Evolutionary conservation across 2,888 invertebrate species (phyloP).

Genomic region (Lepetodrilus schrolli): DNA sequence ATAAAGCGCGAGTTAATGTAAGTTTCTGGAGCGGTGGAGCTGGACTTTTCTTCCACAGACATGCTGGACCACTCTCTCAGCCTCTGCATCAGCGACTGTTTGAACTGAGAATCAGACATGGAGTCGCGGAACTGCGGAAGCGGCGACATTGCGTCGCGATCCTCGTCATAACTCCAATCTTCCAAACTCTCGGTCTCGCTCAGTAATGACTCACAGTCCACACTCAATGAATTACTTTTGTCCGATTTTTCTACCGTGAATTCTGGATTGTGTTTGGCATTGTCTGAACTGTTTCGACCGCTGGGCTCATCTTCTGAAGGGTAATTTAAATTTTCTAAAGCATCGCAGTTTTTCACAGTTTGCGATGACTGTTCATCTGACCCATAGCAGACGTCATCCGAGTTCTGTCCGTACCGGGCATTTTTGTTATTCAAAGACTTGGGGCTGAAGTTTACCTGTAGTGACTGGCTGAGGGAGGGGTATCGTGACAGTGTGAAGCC

Average conservation of each 20-base stretch:
- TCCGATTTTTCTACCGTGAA: slow-evolving; percentile 1
- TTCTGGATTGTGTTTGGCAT: neutral
- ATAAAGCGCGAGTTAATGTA: slow-evolving; percentile 37
- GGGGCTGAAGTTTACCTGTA: slow-evolving; percentile 66
- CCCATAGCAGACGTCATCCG: neutral
- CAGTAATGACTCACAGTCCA: slow-evolving; percentile 40
- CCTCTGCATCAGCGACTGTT: slow-evolving; percentile 55
- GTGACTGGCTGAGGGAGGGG: slow-evolving; percentile 46
- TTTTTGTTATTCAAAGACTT: slow-evolving; percentile 61
- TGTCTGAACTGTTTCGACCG: slow-evolving; percentile 2
- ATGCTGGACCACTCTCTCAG: slow-evolving; percentile 57
- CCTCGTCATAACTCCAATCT: slow-evolving; percentile 44
- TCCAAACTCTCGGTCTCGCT: slow-evolving; percentile 41
- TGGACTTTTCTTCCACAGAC: slow-evolving; percentile 47
- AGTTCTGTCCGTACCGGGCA: slow-evolving; percentile 30
- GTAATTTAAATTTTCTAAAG: slow-evolving; percentile 25
- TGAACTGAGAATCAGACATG: slow-evolving; percentile 53
- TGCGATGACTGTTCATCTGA: slow-evolving; percentile 1
- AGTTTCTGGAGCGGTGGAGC: slow-evolving; percentile 53
- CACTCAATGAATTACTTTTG: slow-evolving; percentile 9
- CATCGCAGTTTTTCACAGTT: neutral
- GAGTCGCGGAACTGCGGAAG: slow-evolving; percentile 43
- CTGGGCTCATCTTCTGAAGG: slow-evolving; percentile 30
- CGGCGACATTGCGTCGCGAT: slow-evolving; percentile 45
- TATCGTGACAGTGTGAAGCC: slow-evolving; percentile 27